phyloP scores from a whole-genome alignment of 2,888 invertebrate genomes.

The Polyploca ridens region DNA sequence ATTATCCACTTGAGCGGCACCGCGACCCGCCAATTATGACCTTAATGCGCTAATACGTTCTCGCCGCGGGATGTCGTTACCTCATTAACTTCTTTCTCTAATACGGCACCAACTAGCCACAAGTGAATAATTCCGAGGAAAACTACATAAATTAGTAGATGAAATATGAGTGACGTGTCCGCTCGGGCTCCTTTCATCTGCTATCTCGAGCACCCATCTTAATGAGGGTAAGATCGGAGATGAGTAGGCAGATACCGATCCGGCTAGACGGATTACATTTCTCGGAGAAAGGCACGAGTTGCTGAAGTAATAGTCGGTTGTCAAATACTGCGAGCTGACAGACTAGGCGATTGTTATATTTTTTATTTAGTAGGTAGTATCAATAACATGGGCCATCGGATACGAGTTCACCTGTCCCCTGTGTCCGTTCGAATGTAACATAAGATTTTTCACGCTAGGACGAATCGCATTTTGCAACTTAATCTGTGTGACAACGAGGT shows the following conservation, averaged over 20 bases:
- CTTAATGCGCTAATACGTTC: conserved; percentile 48
- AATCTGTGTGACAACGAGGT: conserved; percentile 4
- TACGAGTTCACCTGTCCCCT: neutral
- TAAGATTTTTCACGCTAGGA: neutral
- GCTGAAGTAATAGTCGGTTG: neutral
- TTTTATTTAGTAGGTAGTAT: neutral
- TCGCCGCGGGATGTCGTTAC: conserved; percentile 18
- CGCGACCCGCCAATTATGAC: conserved; percentile 51
- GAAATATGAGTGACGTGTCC: conserved; percentile 8
- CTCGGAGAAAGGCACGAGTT: neutral
- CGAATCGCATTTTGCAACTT: neutral
- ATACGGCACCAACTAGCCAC: neutral
- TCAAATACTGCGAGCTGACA: neutral
- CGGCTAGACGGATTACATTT: neutral
- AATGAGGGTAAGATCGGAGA: neutral
- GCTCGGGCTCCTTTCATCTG: conserved; percentile 6
- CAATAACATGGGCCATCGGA: neutral
- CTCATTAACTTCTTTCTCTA: conserved; percentile 9
- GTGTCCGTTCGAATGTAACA: conserved; percentile 9
- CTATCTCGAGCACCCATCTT: neutral
- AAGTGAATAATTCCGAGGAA: conserved; percentile 7
- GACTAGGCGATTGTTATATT: neutral
- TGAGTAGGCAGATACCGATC: conserved; percentile 8
- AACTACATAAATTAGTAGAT: neutral
- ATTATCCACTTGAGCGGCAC: conserved; percentile 56